Evolutionary conservation across 1,140 invertebrate genomes (phyloP), one percentile per base, ranked within the genome.

Genomic region (Drosophila gunungcola): DNA sequence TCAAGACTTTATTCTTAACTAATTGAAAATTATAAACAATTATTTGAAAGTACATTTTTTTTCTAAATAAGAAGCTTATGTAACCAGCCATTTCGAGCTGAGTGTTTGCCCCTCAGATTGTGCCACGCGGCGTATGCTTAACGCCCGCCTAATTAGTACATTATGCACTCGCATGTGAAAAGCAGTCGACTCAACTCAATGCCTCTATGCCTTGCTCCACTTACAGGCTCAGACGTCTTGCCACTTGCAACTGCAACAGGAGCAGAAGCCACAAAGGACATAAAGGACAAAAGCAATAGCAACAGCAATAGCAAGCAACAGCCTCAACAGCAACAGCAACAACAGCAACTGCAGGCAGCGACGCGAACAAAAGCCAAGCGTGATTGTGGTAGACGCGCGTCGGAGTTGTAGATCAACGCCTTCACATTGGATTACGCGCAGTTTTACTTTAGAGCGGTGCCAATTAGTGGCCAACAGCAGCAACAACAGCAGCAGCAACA

Each of bases 391-490:
- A 58, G 73, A 64, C 58, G 83, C 55, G 69, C 68, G 63, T 79
- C 69, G 77, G 63, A 86, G 83, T 67, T 56, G 67, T 82, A 72
- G 42, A 88, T 65, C 52, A 89, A 91, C 89, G 86, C 89, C 90
- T 79, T 91, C 90, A 91, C 90, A 91, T 91, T 91, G 90, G 90
- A 91, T 91, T 91, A 91, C 90, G 90, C 90, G 83, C 90, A 91
- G 90, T 88, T 90, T 85, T 91, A 91, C 73, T 81, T 91, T 91
- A 90, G 90, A 90, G 90, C 90, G 80, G 90, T 88, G 90, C 90
- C 90, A 91, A 91, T 88, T 91, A 91, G 90, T 91, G 90, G 90
- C 90, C 85, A 91, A 81, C 83, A 91, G 78, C 88, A 88, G 77
- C 88, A 91, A 70, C 80, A 78, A 48, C 78, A 81, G 49, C 85